A percentile compares a stretch with the other conserved stretches of the same genome.
These are phyloP conservation scores for Lasaia peninsularis DNA, from an alignment of 1,140 invertebrate genomes.

Conservation along the genomic window DNA sequence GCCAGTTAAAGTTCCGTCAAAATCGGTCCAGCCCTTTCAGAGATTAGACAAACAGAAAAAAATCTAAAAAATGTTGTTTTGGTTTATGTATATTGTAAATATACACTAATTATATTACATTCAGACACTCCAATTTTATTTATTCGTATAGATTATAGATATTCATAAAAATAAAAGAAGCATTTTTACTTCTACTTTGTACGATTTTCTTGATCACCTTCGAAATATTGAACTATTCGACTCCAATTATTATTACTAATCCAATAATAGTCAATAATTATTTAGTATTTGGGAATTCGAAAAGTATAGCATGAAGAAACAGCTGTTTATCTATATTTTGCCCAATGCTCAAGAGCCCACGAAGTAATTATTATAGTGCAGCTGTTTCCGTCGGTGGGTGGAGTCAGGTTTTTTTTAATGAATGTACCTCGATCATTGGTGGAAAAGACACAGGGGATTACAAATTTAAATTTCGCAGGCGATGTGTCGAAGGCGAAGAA, in stretches of 20 bases:
- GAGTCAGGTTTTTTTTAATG: conserved; percentile 60
- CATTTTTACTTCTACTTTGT: no score
- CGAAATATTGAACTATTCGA: no score
- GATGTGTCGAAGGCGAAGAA: conserved; percentile 61
- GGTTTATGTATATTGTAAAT: no score
- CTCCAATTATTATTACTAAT: background rate
- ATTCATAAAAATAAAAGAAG: no score
- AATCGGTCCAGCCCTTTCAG: no score
- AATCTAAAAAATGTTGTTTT: no score
- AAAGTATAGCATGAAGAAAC: conserved; percentile 17
- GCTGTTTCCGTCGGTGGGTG: conserved; percentile 69
- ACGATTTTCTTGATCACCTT: no score
- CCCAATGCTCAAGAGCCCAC: conserved; percentile 51
- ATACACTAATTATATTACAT: no score
- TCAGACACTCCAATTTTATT: no score
- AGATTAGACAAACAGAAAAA: no score
- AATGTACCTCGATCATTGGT: conserved; percentile 61
- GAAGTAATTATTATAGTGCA: conserved; percentile 68
- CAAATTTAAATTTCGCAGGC: conserved; percentile 71
- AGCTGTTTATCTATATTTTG: conserved; percentile 37
- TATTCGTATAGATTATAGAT: no score
- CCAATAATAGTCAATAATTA: background rate
- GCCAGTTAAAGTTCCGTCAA: no score
- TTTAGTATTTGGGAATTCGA: background rate
- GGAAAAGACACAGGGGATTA: conserved; percentile 55